Evolutionary conservation across 2,113 vertebrate species (phyloP), one percentile per base, ranked within the genome.

Genomic region (Dromaius novaehollandiae): DNA sequence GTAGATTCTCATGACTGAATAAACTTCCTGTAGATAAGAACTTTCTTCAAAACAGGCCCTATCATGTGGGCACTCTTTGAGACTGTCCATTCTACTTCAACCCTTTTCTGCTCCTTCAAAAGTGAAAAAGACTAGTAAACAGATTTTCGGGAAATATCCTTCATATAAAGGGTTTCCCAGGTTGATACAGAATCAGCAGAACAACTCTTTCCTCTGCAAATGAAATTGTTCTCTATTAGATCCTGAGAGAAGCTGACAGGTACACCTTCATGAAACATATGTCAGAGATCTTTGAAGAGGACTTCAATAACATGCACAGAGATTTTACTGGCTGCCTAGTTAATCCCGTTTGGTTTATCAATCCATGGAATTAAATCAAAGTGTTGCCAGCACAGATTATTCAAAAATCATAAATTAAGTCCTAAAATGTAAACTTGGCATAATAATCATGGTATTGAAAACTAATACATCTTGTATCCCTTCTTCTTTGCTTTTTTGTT

Each of bases 1-100:
- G 74, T 96, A 91, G 91, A 68, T 93, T 91, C 85, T 95, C 36
- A 9, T 81, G 78, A 92, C 82, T 77, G 68, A 91, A 95, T 93
- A 82, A 24, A 83, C 55, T 94, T 91, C 75, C 75, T 64, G 44
- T 21, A 89, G 75, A 95, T 77, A 82, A 95, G 81, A 86, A 66
- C 93, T 93, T 88, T 89, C 90, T 75, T 83, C 76, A 86, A 93
- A 79, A 75, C 13, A 44, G 69, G 40, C n/a, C 50, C 55, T 90
- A 50, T 87, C 70, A 66, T 60, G 51, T 81, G 88, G 65, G 69
- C 76, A 90, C 28, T 86, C 76, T 60, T 61, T 90, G 73, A 91
- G 75, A 70, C 78, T 69, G 75, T 88, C 55, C 68, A 13, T 88
- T 95, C 75, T 78, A 4, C 46, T 88, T 88, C 60, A 86, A 55